A percentile compares a stretch with the other conserved stretches of the same genome.
Evolutionary conservation across 2,888 invertebrate species (phyloP).

Genomic region (Lasioglossum marginatum): DNA sequence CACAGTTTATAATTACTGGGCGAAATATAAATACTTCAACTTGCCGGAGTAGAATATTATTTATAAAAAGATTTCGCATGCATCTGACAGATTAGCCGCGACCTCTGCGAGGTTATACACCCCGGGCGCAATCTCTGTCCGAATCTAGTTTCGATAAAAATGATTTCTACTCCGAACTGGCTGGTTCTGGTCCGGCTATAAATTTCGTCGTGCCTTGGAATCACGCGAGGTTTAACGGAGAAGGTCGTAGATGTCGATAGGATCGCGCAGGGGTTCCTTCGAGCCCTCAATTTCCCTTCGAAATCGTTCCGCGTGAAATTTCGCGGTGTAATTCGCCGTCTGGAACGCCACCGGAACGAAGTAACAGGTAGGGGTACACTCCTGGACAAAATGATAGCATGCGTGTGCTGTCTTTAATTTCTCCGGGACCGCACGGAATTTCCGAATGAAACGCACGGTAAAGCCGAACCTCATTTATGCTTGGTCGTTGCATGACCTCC

Average conservation of each 20-base stretch:
- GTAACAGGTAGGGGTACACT: conserved; percentile 48
- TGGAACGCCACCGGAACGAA: conserved; percentile 23
- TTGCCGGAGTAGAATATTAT: neutral
- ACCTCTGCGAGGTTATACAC: conserved; percentile 1
- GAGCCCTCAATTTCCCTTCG: conserved; percentile 8
- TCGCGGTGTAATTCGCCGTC: conserved; percentile 17
- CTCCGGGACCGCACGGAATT: neutral
- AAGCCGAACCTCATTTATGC: too few species aligned
- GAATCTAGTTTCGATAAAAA: conserved; percentile 6
- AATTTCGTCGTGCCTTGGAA: conserved; percentile 9
- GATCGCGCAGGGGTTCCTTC: neutral
- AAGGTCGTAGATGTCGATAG: neutral
- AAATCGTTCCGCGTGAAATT: conserved; percentile 22
- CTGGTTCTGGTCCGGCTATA: neutral
- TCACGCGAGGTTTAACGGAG: neutral
- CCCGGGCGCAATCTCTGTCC: neutral
- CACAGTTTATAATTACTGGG: neutral
- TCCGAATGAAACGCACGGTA: too few species aligned
- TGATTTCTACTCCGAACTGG: neutral
- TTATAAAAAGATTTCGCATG: neutral
- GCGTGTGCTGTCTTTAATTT: neutral
- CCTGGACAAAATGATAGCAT: neutral
- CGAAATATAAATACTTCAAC: neutral
- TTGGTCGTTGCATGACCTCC: too few species aligned
- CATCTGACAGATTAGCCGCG: neutral